Percentiles rank a stretch among this genome's conserved stretches.
phyloP scores from a whole-genome alignment of 2,888 invertebrate genomes.

The Microplitis deprimator region DNA sequence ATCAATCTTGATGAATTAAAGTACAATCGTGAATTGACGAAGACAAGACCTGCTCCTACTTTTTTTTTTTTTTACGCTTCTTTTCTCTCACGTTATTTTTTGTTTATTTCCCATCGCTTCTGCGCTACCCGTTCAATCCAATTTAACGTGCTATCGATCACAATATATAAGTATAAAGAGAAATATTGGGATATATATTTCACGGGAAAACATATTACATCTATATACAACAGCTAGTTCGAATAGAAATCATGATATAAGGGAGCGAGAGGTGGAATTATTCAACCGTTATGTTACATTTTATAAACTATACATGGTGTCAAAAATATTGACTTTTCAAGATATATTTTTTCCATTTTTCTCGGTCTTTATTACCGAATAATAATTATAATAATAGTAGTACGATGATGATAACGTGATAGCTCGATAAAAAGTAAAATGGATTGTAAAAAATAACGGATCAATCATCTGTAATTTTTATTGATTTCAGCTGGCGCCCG shows the following conservation, averaged over 20 bases:
- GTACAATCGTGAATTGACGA: not conserved
- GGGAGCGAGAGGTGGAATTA: conserved; percentile 20
- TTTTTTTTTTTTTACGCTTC: conserved; percentile 1
- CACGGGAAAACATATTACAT: conserved; percentile 41
- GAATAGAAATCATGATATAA: conserved; percentile 10
- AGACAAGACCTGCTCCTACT: not conserved
- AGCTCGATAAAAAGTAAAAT: not conserved
- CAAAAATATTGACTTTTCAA: conserved; percentile 1
- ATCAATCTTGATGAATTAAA: conserved; percentile 13
- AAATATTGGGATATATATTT: conserved; percentile 45
- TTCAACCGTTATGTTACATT: conserved; percentile 5
- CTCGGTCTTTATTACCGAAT: not conserved
- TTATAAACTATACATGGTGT: not conserved
- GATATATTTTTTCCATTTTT: not conserved
- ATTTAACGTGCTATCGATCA: conserved; percentile 44
- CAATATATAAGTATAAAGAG: conserved; percentile 5
- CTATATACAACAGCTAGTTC: not conserved
- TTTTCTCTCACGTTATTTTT: not conserved
- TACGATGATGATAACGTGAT: not conserved
- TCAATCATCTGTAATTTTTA: conserved; percentile 62
- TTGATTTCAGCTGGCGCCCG: conserved; percentile 51
- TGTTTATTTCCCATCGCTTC: not conserved
- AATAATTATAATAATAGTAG: too few relatives aligned
- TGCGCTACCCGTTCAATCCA: not conserved
- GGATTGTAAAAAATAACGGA: conserved; percentile 42